These are phyloP conservation scores for Teleiodes luculella DNA, from an alignment of 2,888 invertebrate species.

Conservation along the genomic window DNA sequence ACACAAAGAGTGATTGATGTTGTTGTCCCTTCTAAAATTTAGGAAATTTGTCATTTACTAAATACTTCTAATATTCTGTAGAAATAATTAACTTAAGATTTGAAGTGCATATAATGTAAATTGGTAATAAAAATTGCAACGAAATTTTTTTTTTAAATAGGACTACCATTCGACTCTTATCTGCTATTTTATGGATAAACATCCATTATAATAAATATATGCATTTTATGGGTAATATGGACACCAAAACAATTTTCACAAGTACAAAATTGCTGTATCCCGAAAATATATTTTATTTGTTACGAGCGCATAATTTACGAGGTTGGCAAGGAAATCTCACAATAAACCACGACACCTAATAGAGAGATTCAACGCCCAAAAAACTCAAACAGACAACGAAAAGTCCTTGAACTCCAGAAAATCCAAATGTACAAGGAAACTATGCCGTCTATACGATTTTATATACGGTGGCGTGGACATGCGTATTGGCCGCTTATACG, in stretches of 20 bases:
- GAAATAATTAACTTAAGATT: neutral
- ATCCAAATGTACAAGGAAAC: slow-evolving; percentile 73
- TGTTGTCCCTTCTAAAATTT: neutral
- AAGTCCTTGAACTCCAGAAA: slow-evolving; percentile 76
- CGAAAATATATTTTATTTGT: too few species aligned
- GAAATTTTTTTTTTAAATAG: too few species aligned
- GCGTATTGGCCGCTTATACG: slow-evolving; percentile 74
- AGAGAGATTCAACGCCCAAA: slow-evolving; percentile 44
- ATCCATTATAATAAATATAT: too few species aligned
- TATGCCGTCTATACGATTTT: slow-evolving; percentile 68
- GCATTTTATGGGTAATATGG: too few species aligned
- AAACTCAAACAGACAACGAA: slow-evolving; percentile 62
- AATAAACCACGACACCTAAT: slow-evolving; percentile 37
- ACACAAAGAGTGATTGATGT: slow-evolving; percentile 19
- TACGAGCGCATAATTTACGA: neutral
- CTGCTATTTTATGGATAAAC: too few species aligned
- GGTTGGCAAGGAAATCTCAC: slow-evolving; percentile 26
- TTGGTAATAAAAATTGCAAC: too few species aligned
- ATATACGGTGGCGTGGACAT: slow-evolving; percentile 74
- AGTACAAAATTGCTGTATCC: too few species aligned
- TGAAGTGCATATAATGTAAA: too few species aligned
- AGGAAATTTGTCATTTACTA: too few species aligned
- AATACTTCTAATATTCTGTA: too few species aligned
- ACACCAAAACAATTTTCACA: too few species aligned
- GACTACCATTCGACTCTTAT: too few species aligned